A percentile compares a stretch with the other conserved stretches of the same genome.
phyloP scores from a whole-genome alignment of 2,888 invertebrate species.

The Sarcophaga rosellei region DNA sequence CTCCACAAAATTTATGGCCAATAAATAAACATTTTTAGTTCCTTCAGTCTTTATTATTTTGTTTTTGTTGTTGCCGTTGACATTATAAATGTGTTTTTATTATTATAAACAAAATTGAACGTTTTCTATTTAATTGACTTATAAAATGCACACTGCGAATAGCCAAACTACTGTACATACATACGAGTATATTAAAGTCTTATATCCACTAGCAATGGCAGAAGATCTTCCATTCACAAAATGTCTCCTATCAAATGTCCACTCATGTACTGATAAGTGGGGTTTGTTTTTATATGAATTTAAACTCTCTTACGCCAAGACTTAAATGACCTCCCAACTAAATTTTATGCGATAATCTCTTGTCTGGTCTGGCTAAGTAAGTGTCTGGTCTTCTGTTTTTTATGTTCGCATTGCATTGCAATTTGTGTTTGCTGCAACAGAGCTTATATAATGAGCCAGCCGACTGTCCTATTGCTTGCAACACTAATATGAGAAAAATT shows the following conservation, averaged over 20 bases:
- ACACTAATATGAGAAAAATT: not conserved
- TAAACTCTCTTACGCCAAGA: not conserved
- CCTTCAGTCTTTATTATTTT: too few species aligned
- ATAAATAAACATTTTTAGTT: too few species aligned
- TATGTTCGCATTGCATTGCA: not conserved
- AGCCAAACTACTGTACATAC: conserved; percentile 42
- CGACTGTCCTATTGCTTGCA: not conserved
- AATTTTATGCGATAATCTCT: not conserved
- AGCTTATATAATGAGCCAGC: not conserved
- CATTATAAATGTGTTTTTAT: too few species aligned
- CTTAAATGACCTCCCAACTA: not conserved
- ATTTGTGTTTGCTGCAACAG: not conserved
- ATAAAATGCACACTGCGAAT: conserved; percentile 77
- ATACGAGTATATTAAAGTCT: too few species aligned
- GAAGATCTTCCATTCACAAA: not conserved
- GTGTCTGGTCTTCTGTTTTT: not conserved
- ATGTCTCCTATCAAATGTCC: not conserved
- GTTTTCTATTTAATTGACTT: conserved; percentile 73
- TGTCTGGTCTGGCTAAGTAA: conserved; percentile 18
- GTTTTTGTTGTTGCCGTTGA: too few species aligned
- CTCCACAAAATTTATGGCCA: too few species aligned
- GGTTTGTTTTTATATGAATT: conserved; percentile 16
- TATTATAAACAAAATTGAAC: conserved; percentile 34
- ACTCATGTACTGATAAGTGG: not conserved
- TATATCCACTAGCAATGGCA: too few species aligned